Conservation (phyloP, 2,113 vertebrate genomes). For the Microcebus lehilahytsara region DNA sequence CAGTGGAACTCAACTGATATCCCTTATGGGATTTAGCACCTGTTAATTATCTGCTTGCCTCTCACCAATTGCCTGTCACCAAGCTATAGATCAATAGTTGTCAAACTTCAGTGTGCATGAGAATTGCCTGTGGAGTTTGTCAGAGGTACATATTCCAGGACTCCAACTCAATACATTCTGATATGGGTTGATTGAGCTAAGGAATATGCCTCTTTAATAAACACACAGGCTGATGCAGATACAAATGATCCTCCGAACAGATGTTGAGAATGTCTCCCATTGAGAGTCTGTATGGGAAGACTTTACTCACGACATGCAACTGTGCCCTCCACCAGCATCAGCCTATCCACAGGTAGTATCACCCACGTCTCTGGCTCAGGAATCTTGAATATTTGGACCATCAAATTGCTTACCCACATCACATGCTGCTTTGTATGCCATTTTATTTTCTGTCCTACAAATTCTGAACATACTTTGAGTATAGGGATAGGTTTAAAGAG, state of each 20-base stretch:
- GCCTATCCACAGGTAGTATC: rapidly evolving
- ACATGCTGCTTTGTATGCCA: background rate
- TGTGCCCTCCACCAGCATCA: background rate
- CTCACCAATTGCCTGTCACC: background rate
- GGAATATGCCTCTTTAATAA: background rate
- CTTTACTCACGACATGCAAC: too few species aligned
- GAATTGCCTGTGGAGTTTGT: background rate
- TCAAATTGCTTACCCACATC: background rate
- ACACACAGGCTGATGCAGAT: background rate
- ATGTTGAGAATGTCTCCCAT: background rate
- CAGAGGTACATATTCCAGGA: background rate
- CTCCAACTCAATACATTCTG: background rate
- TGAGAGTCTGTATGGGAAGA: background rate
- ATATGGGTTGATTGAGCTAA: background rate
- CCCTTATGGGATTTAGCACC: background rate
- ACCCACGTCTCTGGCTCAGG: background rate
- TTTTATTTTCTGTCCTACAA: background rate
- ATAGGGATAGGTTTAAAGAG: background rate
- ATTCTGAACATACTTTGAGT: background rate
- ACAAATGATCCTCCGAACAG: background rate
- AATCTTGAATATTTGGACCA: background rate
- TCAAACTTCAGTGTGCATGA: background rate
- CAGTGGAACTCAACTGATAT: background rate
- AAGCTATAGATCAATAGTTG: background rate
- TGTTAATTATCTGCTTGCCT: background rate